Evolutionary conservation across 2,797 vertebrate species (phyloP).

Genomic region (Sebastes flavidus): DNA sequence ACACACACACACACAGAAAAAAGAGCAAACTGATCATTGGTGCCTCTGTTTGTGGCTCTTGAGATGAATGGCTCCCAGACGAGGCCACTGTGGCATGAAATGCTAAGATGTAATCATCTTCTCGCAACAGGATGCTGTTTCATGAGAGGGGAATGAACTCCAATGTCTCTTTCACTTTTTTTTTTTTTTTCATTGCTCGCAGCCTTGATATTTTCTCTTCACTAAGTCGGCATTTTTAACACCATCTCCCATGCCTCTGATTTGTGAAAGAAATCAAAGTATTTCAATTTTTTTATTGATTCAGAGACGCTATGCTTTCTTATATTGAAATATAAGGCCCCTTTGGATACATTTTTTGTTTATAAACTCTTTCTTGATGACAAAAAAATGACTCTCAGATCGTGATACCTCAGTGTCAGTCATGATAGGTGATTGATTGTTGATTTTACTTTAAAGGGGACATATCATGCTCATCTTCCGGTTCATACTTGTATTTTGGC

Average conservation of each 20-base stretch:
- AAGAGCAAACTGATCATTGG: constrained; percentile 54
- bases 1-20: background rate
- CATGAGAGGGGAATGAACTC: constrained; percentile 46
- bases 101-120: constrained; percentile 66
- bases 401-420: too few species aligned
- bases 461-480: too few species aligned
- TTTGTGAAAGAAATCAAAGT: background rate
- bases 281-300: background rate
- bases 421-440: too few species aligned
- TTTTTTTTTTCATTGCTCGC: constrained; percentile 1
- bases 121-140: constrained; percentile 53
- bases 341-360: background rate
- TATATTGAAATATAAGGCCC: background rate
- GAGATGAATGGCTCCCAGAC: constrained; percentile 61
- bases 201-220: constrained; percentile 15
- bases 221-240: background rate
- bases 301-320: background rate
- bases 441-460: too few species aligned
- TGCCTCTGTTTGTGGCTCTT: constrained; percentile 49
- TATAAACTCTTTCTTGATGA: too few species aligned
- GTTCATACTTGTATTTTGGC: too few species aligned
- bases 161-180: constrained; percentile 16
- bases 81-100: constrained; percentile 65
- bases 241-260: background rate
- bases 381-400: too few species aligned